phyloP scores from a whole-genome alignment of 2,797 vertebrate species.

The Chloroceryle amazona region DNA sequence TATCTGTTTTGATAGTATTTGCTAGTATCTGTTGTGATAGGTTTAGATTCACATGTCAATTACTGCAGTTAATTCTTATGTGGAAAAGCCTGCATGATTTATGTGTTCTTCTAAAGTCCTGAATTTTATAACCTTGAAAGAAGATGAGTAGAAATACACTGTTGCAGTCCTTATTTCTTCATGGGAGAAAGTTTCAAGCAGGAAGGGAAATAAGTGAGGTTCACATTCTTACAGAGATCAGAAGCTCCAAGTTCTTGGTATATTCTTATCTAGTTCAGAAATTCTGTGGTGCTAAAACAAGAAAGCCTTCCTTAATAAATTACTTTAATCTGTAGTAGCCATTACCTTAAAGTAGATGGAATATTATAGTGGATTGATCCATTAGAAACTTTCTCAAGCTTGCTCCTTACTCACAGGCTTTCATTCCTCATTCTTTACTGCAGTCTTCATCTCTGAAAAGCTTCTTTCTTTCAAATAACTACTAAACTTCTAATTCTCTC shows the following conservation, averaged over 20 bases:
- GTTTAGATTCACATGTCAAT: not conserved
- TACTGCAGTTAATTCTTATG: not conserved
- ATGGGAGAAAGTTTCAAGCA: not conserved
- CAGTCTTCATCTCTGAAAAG: not conserved
- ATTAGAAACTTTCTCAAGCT: not conserved
- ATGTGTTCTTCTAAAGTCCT: not conserved
- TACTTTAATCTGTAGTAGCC: not conserved
- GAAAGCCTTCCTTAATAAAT: not conserved
- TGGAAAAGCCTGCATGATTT: not conserved
- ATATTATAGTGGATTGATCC: not conserved
- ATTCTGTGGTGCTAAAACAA: not conserved
- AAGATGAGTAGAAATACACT: not conserved
- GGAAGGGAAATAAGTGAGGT: not conserved
- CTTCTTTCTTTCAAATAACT: not conserved
- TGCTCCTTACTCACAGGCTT: not conserved
- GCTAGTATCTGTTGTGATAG: not conserved
- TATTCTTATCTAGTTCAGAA: not conserved
- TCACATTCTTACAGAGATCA: not conserved
- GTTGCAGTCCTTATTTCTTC: not conserved
- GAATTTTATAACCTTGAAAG: not conserved
- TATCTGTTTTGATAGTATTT: not conserved
- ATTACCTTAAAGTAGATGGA: not conserved
- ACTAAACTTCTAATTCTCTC: not conserved
- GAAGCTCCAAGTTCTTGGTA: not conserved
- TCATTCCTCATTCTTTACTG: not conserved